Base-by-base conservation (phyloP, 2,888 invertebrate species). In the Cerastis leucographa region DNA sequence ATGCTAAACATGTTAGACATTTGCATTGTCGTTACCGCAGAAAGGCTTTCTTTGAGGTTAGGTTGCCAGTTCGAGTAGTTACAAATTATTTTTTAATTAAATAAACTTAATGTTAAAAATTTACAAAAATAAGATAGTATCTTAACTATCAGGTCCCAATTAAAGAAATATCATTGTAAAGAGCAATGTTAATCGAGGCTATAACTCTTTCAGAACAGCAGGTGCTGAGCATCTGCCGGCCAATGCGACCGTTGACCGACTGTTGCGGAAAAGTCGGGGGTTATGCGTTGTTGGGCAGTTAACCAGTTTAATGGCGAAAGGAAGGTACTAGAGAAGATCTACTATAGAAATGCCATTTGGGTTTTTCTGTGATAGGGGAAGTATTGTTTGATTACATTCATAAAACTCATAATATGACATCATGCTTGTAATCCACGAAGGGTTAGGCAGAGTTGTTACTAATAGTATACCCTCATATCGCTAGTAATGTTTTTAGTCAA, bases 141-240 rank as follows among this genome's bases (percentile, higher is more conserved):
- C 74, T 56, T 22, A 35, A 59, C 25, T 65, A 81, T 81, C 3
- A 74, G 49, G 49, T 65, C 81, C 56, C 73, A 78, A 83, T 85
- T 82, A 76, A 61, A 62, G 64, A 77, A 78, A 83, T 75, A 83
- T 68, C 67, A 78, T 72, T 80, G 64, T n/a, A 86, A 86, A 83
- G 84, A 83, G 70, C 80, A 77, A 71, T 67, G 25, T 75, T 85
- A 80, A 85, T 86, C 84, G 77, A 14, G 22, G 59, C 68, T 29
- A 80, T 83, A 85, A 86, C 86, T 85, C 86, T 68, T 77, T 44
- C 22, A 46, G 11, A 42, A 19, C 49, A 56, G 82, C 77, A 73
- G 82, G 72, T 84, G 85, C 12, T 25, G 14, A 19, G 22, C 83
- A 83, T 71, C 83, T 83, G 83, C 73, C 68, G 12, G 81, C 56